A percentile compares a stretch with the other conserved stretches of the same genome.
These are phyloP conservation scores for Pogonocherus hispidulus DNA, from an alignment of 2,888 invertebrate genomes.

Conservation along the genomic window DNA sequence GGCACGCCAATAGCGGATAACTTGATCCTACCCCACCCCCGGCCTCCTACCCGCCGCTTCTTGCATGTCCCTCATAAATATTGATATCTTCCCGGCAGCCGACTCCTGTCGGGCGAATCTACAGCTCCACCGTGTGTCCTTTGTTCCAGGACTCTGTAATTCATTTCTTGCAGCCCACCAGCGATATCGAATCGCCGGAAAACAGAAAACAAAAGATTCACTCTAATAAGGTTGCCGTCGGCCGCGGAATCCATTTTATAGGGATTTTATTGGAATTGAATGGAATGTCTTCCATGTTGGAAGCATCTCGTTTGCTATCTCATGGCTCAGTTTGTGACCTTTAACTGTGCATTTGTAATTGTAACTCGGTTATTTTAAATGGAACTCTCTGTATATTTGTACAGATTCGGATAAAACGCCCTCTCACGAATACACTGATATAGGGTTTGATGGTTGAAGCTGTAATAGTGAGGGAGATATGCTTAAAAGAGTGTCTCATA, in stretches of 20 bases:
- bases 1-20: neutral
- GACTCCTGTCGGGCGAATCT: neutral
- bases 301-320: too few species aligned
- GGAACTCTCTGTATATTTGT: too few species aligned
- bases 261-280: neutral
- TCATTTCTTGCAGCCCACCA: conserved; percentile 18
- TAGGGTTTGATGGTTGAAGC: too few species aligned
- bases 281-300: neutral
- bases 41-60: neutral
- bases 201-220: conserved; percentile 30
- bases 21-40: neutral
- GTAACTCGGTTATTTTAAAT: too few species aligned
- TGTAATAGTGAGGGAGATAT: too few species aligned
- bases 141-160: conserved; percentile 10
- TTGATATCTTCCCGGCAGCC: neutral
- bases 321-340: too few species aligned
- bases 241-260: too few species aligned
- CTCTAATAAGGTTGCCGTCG: conserved; percentile 29
- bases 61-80: conserved; percentile 6
- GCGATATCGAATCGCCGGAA: conserved; percentile 25
- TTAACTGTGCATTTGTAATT: too few species aligned
- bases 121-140: conserved; percentile 11
- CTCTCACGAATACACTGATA: too few species aligned
- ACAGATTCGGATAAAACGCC: too few species aligned
- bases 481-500: too few species aligned